Base-by-base conservation (phyloP, 2,888 invertebrate genomes). In the Protonemura montana region DNA sequence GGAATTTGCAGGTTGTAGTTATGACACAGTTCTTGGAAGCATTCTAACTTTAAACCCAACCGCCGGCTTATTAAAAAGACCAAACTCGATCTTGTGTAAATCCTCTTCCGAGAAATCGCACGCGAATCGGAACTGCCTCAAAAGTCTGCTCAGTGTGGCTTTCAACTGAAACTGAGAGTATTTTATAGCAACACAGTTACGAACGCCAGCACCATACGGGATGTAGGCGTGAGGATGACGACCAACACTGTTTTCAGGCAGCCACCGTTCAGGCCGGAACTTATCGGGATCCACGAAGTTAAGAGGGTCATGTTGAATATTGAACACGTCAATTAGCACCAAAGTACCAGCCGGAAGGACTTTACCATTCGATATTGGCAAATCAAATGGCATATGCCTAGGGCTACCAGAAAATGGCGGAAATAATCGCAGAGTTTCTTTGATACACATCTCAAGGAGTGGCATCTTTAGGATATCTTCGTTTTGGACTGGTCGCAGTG, bases 121-220 rank as follows among this genome's bases (percentile, higher is more conserved):
- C 10, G 76, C 59, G 21, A 88, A 30, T 0, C 26, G 35, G 28
- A 82, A 87, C 13, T 77, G 82, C 26, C 88, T 78, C 25, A 89
- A 25, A 13, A 89, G n/a, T 13, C 87, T 88, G n/a, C 88, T 87
- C 7, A 88, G 13, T 26, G 87, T 77, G 6, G 86, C 86, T 76
- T 88, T 88, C 83, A 88, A 87, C 82, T 89, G 88, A 35, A 88
- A 86, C 83, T 88, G 85, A 21, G 88, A 88, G 84, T 87, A 89
- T 28, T 88, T 88, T 29, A 87, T 86, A 6, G 88, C 89, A n/a
- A 88, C 85, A 41, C 88, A 88, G 81, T 87, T 88, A 6, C 88
- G 85, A 13, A 85, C 85, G 0, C 88, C 88, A 21, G 86, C 87
- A 27, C 88, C 87, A 27, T 88, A 88, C 27, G 88, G 88, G 0